phyloP scores from a whole-genome alignment of 1,140 invertebrate genomes.

The Musca vetustissima region DNA sequence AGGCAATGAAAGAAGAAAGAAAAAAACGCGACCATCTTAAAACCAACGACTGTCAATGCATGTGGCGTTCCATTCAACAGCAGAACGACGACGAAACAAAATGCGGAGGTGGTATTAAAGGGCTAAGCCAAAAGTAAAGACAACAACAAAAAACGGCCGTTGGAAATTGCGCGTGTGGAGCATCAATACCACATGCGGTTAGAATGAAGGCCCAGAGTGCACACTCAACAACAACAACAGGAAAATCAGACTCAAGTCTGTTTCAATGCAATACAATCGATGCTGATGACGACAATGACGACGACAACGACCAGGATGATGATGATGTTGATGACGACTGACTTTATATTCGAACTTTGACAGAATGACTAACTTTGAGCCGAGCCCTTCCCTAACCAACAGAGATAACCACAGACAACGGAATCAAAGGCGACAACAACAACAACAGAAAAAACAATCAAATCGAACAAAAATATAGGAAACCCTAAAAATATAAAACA shows the following conservation, averaged over 20 bases:
- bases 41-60: background rate
- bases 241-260: background rate
- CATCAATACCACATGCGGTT: constrained; percentile 4
- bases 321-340: constrained; percentile 13
- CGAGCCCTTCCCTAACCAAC: background rate
- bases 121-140: background rate
- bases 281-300: background rate
- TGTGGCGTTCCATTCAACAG: constrained; percentile 11
- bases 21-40: too few relatives aligned
- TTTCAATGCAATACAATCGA: background rate
- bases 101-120: constrained; percentile 17
- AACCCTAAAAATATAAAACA: background rate
- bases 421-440: background rate
- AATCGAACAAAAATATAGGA: background rate
- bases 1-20: too few relatives aligned
- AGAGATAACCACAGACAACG: too few relatives aligned
- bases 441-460: background rate
- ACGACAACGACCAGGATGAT: too few relatives aligned
- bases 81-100: background rate
- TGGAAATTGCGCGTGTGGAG: constrained; percentile 16
- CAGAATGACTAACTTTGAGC: constrained; percentile 12
- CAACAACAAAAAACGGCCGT: background rate
- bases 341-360: constrained; percentile 24
- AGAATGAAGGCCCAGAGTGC: background rate
- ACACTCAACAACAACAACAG: background rate